Conservation (phyloP, 2,888 invertebrate genomes). For the Fragum sueziense region DNA sequence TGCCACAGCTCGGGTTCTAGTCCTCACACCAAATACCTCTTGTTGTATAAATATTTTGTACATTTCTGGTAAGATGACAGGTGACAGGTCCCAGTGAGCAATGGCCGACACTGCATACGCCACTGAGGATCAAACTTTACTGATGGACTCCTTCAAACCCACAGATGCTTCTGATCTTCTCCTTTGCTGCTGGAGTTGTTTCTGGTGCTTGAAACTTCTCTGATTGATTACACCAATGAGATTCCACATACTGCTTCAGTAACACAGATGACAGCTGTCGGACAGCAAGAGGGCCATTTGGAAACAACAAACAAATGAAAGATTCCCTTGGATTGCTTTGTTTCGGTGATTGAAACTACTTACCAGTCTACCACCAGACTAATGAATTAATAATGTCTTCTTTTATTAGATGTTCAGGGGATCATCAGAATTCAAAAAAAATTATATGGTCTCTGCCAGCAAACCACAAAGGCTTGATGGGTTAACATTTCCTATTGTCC, state of each 20-base stretch:
- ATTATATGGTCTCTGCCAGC: no score
- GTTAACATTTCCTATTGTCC: no score
- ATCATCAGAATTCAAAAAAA: no score
- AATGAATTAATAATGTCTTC: no score
- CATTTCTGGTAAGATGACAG: conserved; percentile 88
- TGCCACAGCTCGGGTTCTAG: no score
- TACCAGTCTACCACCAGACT: no score
- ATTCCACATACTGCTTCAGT: conserved; percentile 88
- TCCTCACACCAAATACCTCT: no score
- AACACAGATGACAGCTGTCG: conserved; percentile 89
- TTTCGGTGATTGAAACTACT: no score
- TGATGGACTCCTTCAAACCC: conserved; percentile 87
- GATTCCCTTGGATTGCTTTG: no score
- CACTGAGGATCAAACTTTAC: conserved; percentile 87
- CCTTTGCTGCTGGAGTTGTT: conserved; percentile 85
- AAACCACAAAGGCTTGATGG: no score
- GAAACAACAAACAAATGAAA: no score
- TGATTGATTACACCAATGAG: conserved; percentile 86
- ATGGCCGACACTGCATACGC: conserved; percentile 89
- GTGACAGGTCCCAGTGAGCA: conserved; percentile 89
- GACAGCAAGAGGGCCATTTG: conserved; percentile 85
- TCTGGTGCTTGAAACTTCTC: conserved; percentile 86
- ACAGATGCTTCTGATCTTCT: conserved; percentile 86
- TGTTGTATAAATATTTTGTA: conserved; percentile 87
- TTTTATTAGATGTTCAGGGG: no score